Evolutionary conservation across 2,113 vertebrate genomes (phyloP), one percentile per base, ranked within the genome.

Genomic region (Chitala chitala): DNA sequence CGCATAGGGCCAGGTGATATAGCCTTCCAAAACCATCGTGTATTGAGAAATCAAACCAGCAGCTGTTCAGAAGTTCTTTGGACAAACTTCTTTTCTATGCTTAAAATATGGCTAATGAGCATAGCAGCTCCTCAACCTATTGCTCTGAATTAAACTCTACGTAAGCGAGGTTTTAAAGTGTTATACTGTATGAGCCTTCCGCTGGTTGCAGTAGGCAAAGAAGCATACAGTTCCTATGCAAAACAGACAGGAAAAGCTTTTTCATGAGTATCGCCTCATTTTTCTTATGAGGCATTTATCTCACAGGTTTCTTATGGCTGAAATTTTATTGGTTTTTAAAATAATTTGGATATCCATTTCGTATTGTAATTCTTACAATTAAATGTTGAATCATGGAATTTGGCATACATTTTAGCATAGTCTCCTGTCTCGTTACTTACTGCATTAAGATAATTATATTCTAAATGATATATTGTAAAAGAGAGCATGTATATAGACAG

Each of bases 161-260:
- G 64, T 46, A 83, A 84, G 59, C 78, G 78, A 85, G 82, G 82
- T 85, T 79, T 84, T 77, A 50, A 59, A 70, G 79, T 84, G 78
- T 86, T 83, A 82, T 22, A 46, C 74, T 82, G 76, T 69, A 6
- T 3, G 31, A 58, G 51, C 76, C 74, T 81, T 74, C 26, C 58
- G 36, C 65, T 31, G 76, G 69, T 3, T 6, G 51, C 26, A 29
- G 70, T 71, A 78, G 76, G 76, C 78, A 64, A 65, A 69, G 64
- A 75, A 71, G 80, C 71, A 77, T 72, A 79, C 78, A 79, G 79
- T 81, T 85, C 77, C 89, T 89, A 89, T 89, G 88, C 87, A 79
- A 78, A 75, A 76, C 9, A 63, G 42, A 66, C 59, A 20, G 31
- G 63, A 46, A 76, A 80, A 84, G 82, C 79, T 85, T 81, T 81